phyloP scores from a whole-genome alignment of 1,140 invertebrate species.

The Drosophila kurseongensis region DNA sequence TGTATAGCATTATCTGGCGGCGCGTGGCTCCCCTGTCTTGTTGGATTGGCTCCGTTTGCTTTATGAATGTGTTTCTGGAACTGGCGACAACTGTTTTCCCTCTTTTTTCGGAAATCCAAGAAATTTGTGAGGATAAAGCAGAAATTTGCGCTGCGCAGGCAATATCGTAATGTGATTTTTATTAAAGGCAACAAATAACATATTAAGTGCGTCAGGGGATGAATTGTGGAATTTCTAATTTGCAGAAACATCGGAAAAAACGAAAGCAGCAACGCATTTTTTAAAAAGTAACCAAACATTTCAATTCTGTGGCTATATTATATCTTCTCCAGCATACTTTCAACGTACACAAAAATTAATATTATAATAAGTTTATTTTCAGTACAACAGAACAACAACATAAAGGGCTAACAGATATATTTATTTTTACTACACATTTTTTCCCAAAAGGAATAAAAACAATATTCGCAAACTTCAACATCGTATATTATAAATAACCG shows the following conservation, averaged over 20 bases:
- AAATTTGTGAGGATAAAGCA: conserved; percentile 14
- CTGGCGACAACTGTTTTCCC: conserved; percentile 28
- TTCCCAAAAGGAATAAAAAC: background rate
- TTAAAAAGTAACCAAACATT: too few relatives aligned
- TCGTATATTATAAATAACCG: background rate
- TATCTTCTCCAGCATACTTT: too few relatives aligned
- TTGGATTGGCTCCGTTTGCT: conserved; percentile 53
- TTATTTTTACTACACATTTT: too few relatives aligned
- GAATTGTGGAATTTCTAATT: conserved; percentile 31
- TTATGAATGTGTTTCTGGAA: conserved; percentile 69
- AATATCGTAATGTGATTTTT: conserved; percentile 51
- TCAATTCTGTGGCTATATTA: too few relatives aligned
- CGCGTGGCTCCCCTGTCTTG: conserved; percentile 33
- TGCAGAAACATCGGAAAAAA: background rate
- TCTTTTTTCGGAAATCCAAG: background rate
- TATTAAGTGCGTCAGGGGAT: conserved; percentile 21
- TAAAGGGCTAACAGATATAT: too few relatives aligned
- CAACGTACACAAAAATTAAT: too few relatives aligned
- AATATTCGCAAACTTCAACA: background rate
- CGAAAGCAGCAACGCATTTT: background rate
- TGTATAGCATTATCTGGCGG: conserved; percentile 49
- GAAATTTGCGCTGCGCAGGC: conserved; percentile 38
- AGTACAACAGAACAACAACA: too few relatives aligned
- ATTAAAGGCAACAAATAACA: conserved; percentile 46
- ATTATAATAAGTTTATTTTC: too few relatives aligned